phyloP scores from a whole-genome alignment of 2,888 invertebrate genomes.

The Tiliacea citrago region DNA sequence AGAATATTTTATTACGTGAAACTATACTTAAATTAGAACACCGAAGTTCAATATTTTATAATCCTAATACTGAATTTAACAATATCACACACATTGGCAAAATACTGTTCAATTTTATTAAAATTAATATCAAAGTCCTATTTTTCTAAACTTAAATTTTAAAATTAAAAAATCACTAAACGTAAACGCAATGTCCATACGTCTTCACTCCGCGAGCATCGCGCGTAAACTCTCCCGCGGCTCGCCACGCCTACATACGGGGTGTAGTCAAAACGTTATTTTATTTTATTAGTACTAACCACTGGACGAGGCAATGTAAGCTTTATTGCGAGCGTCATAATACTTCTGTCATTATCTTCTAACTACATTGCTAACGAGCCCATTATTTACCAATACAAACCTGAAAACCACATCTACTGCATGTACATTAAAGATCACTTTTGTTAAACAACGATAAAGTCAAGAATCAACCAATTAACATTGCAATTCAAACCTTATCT shows the following conservation, averaged over 20 bases:
- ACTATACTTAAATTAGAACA: neutral
- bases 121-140: conserved; percentile 3
- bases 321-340: conserved; percentile 82
- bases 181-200: conserved; percentile 72
- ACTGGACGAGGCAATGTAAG: conserved; percentile 83
- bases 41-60: neutral
- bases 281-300: conserved; percentile 82
- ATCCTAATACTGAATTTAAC: conserved; percentile 10
- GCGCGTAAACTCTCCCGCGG: conserved; percentile 81
- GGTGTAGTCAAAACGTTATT: conserved; percentile 87
- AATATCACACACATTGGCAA: conserved; percentile 28
- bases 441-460: conserved; percentile 2
- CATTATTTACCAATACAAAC: conserved; percentile 36
- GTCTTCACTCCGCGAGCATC: conserved; percentile 68
- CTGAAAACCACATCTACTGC: conserved; percentile 34
- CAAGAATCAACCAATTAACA: conserved; percentile 3
- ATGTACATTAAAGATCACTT: conserved; percentile 9
- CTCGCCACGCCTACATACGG: conserved; percentile 88
- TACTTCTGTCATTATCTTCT: conserved; percentile 77
- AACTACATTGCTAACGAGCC: conserved; percentile 50
- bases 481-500: conserved; percentile 56
- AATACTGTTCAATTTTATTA: conserved; percentile 16
- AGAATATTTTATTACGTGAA: neutral
- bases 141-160: conserved; percentile 15
- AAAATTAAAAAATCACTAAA: conserved; percentile 35